A percentile compares a stretch with the other conserved stretches of the same genome.
phyloP scores from a whole-genome alignment of 2,888 invertebrate species.

The Lochmaea capreae region DNA sequence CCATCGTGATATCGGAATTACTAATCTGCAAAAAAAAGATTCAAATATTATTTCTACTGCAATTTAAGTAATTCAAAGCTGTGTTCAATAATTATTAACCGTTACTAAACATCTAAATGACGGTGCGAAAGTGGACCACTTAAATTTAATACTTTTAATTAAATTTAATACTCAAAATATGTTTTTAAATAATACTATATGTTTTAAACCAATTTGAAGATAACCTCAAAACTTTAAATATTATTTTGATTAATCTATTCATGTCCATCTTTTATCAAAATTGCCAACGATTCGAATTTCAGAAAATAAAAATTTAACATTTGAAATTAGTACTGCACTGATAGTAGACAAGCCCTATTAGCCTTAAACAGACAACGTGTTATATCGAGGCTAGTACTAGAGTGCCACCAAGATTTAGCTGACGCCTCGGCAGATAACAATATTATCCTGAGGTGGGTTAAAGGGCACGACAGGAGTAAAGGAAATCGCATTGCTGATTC shows the following conservation, averaged over 20 bases:
- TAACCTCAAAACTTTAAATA: not conserved
- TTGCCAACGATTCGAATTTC: not conserved
- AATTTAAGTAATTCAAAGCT: not conserved
- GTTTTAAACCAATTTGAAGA: not conserved
- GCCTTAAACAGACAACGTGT: too few species aligned
- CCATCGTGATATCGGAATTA: constrained; percentile 55
- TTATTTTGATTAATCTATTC: not conserved
- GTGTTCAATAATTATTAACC: too few species aligned
- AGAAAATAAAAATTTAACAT: not conserved
- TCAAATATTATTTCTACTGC: not conserved
- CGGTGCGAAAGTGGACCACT: too few species aligned
- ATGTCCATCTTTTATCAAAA: not conserved
- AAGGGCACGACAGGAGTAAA: too few species aligned
- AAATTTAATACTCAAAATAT: not conserved
- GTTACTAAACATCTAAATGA: too few species aligned
- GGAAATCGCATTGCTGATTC: too few species aligned
- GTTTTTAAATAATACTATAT: not conserved
- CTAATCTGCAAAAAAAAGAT: constrained; percentile 41
- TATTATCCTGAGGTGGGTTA: too few species aligned
- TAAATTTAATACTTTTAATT: not conserved
- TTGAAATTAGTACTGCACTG: not conserved
- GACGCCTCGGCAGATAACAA: too few species aligned
- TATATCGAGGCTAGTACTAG: too few species aligned
- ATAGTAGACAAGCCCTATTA: too few species aligned
- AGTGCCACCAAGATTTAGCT: too few species aligned